A percentile compares a stretch with the other conserved stretches of the same genome.
These are phyloP conservation scores for Cyprinus carpio DNA, from an alignment of 2,113 vertebrate species.

Conservation along the genomic window DNA sequence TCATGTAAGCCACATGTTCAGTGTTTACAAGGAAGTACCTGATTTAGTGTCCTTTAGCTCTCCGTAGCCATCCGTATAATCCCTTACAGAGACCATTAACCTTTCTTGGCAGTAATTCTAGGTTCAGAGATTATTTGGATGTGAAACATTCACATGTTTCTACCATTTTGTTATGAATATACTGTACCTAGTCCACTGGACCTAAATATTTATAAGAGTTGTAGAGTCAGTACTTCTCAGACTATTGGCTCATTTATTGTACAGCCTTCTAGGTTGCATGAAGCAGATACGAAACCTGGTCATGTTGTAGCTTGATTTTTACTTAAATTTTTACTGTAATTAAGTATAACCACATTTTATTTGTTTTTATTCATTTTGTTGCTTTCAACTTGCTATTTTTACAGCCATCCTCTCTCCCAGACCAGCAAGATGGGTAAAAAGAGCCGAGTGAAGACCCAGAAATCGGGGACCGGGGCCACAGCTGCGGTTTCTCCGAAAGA, in stretches of 20 bases:
- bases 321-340: not conserved
- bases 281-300: not conserved
- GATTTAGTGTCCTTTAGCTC: not conserved
- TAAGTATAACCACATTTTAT: not conserved
- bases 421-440: conserved; percentile 88
- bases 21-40: conserved; percentile 1
- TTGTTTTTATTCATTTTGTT: not conserved
- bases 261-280: not conserved
- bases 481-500: conserved; percentile 89
- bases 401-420: conserved; percentile 28
- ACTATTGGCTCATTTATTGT: not conserved
- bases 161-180: not conserved
- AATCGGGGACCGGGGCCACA: conserved; percentile 86
- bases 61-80: not conserved
- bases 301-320: not conserved
- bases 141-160: conserved; percentile 22
- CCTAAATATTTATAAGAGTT: conserved; percentile 6
- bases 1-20: not conserved
- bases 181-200: not conserved
- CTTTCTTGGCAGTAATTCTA: not conserved
- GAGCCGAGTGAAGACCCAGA: conserved; percentile 97
- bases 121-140: conserved; percentile 3
- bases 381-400: not conserved
- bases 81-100: not conserved
- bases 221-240: not conserved